These are phyloP conservation scores for Cirrhinus molitorella DNA, from an alignment of 2,797 vertebrate genomes.

Conservation along the genomic window DNA sequence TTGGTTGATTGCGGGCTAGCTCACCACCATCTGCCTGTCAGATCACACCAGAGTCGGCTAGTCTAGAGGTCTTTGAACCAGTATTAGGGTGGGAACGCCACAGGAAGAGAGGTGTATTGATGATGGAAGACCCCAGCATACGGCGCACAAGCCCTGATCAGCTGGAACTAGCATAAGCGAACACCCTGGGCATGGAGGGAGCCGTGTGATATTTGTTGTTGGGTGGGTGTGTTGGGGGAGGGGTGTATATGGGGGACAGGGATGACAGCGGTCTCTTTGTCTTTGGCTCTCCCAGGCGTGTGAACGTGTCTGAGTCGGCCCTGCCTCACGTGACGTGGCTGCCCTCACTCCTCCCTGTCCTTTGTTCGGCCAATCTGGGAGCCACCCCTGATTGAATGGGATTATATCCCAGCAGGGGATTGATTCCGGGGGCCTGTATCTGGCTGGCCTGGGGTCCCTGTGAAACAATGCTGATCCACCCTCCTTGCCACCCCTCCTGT, in stretches of 20 bases:
- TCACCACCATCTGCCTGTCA: conserved; percentile 29
- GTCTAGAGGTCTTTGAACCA: conserved; percentile 18
- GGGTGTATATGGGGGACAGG: conserved; percentile 49
- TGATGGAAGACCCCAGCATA: conserved; percentile 39
- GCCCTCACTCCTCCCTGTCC: conserved; percentile 54
- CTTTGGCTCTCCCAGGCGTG: conserved; percentile 62
- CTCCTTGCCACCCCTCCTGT: conserved; percentile 52
- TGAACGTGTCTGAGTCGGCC: conserved; percentile 68
- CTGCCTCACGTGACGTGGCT: conserved; percentile 62
- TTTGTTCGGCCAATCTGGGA: conserved; percentile 69
- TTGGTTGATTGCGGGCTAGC: background rate
- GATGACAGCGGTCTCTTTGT: conserved; percentile 72
- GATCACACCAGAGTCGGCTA: background rate
- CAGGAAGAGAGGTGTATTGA: background rate
- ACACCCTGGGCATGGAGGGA: conserved; percentile 20
- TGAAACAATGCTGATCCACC: conserved; percentile 61
- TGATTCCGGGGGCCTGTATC: conserved; percentile 64
- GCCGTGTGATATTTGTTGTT: conserved; percentile 51
- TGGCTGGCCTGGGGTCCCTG: conserved; percentile 52
- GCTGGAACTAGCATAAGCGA: conserved; percentile 53
- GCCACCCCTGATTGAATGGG: conserved; percentile 70
- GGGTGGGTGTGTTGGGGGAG: conserved; percentile 54
- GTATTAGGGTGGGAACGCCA: conserved; percentile 27
- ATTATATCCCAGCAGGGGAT: conserved; percentile 67
- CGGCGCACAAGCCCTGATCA: conserved; percentile 46